phyloP scores from a whole-genome alignment of 2,888 invertebrate species.

The Trilocha varians region DNA sequence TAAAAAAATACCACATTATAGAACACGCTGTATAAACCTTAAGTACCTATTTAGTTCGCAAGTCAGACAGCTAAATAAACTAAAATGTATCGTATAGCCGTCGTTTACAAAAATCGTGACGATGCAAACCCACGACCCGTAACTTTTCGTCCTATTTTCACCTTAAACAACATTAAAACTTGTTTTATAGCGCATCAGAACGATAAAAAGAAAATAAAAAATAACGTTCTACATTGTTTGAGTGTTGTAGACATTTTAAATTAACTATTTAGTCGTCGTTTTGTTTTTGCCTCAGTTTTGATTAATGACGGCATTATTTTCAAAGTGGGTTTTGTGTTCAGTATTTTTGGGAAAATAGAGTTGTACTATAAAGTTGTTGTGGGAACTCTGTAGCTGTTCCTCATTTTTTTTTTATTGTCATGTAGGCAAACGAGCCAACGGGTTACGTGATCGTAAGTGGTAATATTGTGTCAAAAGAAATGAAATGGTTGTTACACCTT shows the following conservation, averaged over 20 bases:
- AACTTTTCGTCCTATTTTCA: conserved; percentile 28
- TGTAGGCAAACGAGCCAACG: too few relatives aligned
- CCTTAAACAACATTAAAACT: conserved; percentile 13
- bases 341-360: too few relatives aligned
- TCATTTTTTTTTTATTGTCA: too few relatives aligned
- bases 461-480: too few relatives aligned
- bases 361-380: too few relatives aligned
- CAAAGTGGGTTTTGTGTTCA: too few relatives aligned
- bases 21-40: conserved; percentile 12
- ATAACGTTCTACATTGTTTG: background rate
- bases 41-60: conserved; percentile 22
- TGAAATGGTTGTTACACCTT: too few relatives aligned
- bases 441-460: too few relatives aligned
- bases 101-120: conserved; percentile 30
- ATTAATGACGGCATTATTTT: background rate
- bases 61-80: conserved; percentile 27
- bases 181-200: conserved; percentile 14
- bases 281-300: background rate
- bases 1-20: background rate
- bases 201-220: conserved; percentile 10
- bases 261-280: conserved; percentile 1
- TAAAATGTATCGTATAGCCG: conserved; percentile 26
- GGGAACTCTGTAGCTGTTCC: too few relatives aligned
- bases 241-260: background rate
- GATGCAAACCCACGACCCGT: conserved; percentile 24